Evolutionary conservation across 1,140 invertebrate species (phyloP).

Genomic region (Drosophila pectinifera): DNA sequence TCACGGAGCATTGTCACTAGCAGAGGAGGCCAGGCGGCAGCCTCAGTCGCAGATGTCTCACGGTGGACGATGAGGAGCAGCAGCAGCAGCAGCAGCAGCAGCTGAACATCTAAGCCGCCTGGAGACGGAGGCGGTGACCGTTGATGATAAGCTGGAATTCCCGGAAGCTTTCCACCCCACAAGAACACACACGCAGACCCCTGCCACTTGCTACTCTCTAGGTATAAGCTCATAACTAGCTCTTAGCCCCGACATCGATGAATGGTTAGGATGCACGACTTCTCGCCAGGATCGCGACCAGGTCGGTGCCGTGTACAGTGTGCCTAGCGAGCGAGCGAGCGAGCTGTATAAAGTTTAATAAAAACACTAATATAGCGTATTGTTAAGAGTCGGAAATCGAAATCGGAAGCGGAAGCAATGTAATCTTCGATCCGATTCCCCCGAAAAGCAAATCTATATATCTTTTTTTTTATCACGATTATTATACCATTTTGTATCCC

Average conservation of each 20-base stretch:
- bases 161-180: constrained; percentile 24
- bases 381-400: not conserved
- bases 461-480: constrained; percentile 23
- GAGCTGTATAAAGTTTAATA: constrained; percentile 11
- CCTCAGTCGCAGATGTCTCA: constrained; percentile 55
- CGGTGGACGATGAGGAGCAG: constrained; percentile 11
- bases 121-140: constrained; percentile 12
- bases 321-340: constrained; percentile 9
- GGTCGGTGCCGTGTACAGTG: constrained; percentile 15
- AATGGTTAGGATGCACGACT: constrained; percentile 8
- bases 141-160: constrained; percentile 45
- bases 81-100: constrained; percentile 19
- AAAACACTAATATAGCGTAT: constrained; percentile 1
- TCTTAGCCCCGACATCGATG: not conserved
- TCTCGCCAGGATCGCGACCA: not conserved
- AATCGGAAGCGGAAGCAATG: constrained; percentile 6
- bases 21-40: constrained; percentile 39
- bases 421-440: constrained; percentile 2
- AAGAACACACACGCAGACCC: constrained; percentile 22
- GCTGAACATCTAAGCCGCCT: constrained; percentile 6
- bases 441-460: constrained; percentile 28
- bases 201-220: constrained; percentile 22
- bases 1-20: constrained; percentile 98
- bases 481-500: constrained; percentile 41
- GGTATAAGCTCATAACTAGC: constrained; percentile 20